Percentiles rank a stretch among this genome's conserved stretches.
These are phyloP conservation scores for Acanthosepion lycidas DNA, from an alignment of 2,888 invertebrate genomes.

Conservation along the genomic window DNA sequence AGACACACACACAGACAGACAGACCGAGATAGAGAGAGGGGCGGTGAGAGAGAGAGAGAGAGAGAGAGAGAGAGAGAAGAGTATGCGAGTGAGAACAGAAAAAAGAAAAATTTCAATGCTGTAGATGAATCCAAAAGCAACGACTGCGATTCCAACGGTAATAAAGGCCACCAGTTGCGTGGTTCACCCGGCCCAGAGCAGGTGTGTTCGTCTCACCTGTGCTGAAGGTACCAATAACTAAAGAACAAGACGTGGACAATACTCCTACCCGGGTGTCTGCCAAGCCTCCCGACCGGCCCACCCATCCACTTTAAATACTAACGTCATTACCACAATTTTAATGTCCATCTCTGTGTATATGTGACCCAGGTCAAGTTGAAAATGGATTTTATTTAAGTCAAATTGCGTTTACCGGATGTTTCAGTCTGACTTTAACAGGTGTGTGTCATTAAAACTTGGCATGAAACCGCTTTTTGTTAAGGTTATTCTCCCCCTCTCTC, in stretches of 20 bases:
- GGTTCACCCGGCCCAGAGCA: neutral
- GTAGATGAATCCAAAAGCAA: neutral
- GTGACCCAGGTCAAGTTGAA: neutral
- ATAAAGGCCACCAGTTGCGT: neutral
- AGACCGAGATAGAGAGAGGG: too few species aligned
- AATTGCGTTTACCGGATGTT: neutral
- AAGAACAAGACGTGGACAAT: neutral
- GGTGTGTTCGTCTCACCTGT: conserved; percentile 17
- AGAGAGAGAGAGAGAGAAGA: too few species aligned
- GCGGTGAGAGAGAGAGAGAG: too few species aligned
- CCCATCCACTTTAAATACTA: neutral
- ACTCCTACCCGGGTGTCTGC: neutral
- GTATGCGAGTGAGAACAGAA: too few species aligned
- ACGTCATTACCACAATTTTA: neutral
- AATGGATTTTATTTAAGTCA: neutral
- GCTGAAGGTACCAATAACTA: neutral
- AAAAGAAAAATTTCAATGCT: too few species aligned
- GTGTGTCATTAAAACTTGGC: neutral
- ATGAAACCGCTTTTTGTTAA: neutral
- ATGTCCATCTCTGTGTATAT: neutral
- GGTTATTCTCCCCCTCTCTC: too few species aligned
- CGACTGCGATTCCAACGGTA: neutral
- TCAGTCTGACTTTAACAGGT: neutral
- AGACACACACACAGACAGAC: too few species aligned
- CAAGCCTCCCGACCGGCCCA: neutral